A percentile compares a stretch with the other conserved stretches of the same genome.
phyloP scores from a whole-genome alignment of 2,888 invertebrate genomes.

The Drosophila algonquin region DNA sequence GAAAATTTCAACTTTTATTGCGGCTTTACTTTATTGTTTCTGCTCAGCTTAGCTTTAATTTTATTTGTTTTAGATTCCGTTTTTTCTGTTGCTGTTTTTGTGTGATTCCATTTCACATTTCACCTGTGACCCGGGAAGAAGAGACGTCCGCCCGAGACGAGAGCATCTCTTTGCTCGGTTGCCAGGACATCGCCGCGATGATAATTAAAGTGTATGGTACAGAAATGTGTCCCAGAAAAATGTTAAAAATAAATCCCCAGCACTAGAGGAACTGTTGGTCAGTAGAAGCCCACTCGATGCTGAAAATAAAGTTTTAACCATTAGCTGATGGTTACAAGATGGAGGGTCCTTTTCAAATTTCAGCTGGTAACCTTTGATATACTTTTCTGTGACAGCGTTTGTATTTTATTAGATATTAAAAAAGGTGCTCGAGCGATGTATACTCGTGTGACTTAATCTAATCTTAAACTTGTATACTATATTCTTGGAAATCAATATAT shows the following conservation, averaged over 20 bases:
- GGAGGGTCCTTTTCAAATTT: no score
- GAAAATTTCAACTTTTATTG: constrained; percentile 38
- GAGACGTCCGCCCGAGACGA: neutral
- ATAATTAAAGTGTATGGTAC: constrained; percentile 31
- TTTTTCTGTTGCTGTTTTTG: neutral
- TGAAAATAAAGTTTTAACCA: no score
- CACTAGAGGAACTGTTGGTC: no score
- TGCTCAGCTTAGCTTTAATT: constrained; percentile 25
- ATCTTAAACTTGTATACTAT: no score
- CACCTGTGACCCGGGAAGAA: neutral
- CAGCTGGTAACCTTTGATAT: no score
- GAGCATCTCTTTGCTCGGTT: constrained; percentile 7
- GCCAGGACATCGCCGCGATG: constrained; percentile 23
- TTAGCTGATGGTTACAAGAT: no score
- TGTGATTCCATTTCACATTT: constrained; percentile 21
- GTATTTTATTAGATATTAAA: no score
- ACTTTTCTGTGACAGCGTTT: no score
- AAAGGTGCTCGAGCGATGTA: no score
- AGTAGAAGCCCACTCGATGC: no score
- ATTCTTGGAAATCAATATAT: no score
- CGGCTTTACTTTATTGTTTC: constrained; percentile 37
- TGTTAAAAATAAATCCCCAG: neutral
- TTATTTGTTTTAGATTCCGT: constrained; percentile 16
- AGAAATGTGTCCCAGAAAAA: neutral
- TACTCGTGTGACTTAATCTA: no score